Evolutionary conservation across 2,797 vertebrate genomes (phyloP).

Genomic region (Odontamblyopus lacepedii): DNA sequence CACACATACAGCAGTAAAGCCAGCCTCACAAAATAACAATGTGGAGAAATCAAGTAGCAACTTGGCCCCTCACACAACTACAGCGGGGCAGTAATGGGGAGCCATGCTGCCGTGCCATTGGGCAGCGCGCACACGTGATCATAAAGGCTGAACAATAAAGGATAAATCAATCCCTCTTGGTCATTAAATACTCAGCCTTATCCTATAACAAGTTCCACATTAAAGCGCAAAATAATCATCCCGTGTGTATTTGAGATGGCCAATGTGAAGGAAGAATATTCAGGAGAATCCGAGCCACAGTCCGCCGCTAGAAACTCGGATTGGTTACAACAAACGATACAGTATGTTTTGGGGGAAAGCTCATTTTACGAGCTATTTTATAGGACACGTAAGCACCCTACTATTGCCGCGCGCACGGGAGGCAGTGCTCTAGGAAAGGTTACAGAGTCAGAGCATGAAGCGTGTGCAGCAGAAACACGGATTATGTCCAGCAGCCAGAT

Average conservation of each 20-base stretch:
- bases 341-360: constrained; percentile 72
- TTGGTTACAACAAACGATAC: constrained; percentile 49
- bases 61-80: constrained; percentile 90
- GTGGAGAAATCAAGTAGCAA: constrained; percentile 94
- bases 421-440: constrained; percentile 30
- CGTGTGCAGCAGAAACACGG: not conserved
- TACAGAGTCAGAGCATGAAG: constrained; percentile 25
- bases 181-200: constrained; percentile 92
- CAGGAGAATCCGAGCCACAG: constrained; percentile 12
- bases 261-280: constrained; percentile 33
- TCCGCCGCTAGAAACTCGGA: constrained; percentile 27
- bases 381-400: constrained; percentile 67
- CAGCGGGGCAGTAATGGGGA: constrained; percentile 94
- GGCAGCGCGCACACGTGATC: constrained; percentile 85
- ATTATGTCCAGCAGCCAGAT: not conserved
- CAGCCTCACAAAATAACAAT: constrained; percentile 91
- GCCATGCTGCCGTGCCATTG: constrained; percentile 81
- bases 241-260: constrained; percentile 22
- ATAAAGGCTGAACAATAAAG: constrained; percentile 92
- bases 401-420: constrained; percentile 50
- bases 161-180: constrained; percentile 94
- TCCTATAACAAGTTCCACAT: constrained; percentile 83
- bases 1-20: constrained; percentile 72
- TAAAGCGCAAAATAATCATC: constrained; percentile 85
- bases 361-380: constrained; percentile 83